These are phyloP conservation scores for Callyntrura guangdongensis DNA, from an alignment of 2,888 invertebrate genomes.

Conservation along the genomic window DNA sequence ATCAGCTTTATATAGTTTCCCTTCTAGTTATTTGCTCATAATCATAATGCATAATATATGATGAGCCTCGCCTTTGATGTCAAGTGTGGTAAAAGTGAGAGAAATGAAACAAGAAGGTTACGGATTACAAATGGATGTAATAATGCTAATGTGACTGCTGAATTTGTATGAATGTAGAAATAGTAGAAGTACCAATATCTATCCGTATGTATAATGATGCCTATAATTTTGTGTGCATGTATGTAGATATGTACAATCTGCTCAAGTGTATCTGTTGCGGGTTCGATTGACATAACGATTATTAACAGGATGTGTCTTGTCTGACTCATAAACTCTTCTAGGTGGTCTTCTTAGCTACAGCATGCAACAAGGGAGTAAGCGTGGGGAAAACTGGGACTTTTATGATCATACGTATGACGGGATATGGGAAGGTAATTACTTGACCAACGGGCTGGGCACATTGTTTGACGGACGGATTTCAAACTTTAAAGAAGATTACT, in stretches of 20 bases:
- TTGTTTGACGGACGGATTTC: slow-evolving; percentile 93
- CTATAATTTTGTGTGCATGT: slow-evolving; percentile 15
- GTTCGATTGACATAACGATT: slow-evolving; percentile 56
- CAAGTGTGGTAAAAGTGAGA: slow-evolving; percentile 19
- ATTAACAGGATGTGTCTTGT: slow-evolving; percentile 53
- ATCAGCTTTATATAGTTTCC: neutral
- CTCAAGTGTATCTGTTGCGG: neutral
- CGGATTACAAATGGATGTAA: neutral
- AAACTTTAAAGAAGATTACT: slow-evolving; percentile 90
- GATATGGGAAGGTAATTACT: slow-evolving; percentile 89
- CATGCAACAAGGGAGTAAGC: slow-evolving; percentile 95
- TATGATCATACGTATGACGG: slow-evolving; percentile 95
- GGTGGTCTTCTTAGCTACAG: slow-evolving; percentile 94
- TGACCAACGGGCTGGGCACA: slow-evolving; percentile 88
- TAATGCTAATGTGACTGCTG: too few species aligned
- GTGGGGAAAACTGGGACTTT: slow-evolving; percentile 93
- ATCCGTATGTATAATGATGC: too few species aligned
- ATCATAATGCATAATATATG: neutral
- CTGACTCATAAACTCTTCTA: too few species aligned
- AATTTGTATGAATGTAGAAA: too few species aligned
- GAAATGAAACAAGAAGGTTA: slow-evolving; percentile 25
- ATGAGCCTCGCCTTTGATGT: slow-evolving; percentile 39
- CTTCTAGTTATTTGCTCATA: neutral
- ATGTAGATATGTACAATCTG: neutral
- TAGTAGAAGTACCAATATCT: too few species aligned